These are phyloP conservation scores for Gallirallus australis DNA, from an alignment of 2,797 vertebrate species.

Conservation along the genomic window DNA sequence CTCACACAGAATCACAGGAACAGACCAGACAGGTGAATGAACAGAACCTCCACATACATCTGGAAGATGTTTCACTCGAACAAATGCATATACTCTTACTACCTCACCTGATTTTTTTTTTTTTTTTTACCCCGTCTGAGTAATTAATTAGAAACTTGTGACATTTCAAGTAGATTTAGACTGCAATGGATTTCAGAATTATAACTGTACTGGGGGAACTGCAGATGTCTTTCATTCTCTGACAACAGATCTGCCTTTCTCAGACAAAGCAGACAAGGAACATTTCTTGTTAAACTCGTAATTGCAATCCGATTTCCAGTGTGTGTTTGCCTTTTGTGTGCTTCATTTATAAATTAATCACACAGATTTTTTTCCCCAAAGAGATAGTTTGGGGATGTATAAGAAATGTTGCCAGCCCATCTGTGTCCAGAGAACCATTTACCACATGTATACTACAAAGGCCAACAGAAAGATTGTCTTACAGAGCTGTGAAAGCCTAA, in stretches of 20 bases:
- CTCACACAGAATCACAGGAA: neutral
- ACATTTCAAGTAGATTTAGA: neutral
- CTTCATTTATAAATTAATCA: conserved; percentile 35
- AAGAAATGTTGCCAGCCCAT: neutral
- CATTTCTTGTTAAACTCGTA: neutral
- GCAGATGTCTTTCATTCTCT: neutral
- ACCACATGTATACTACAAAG: neutral
- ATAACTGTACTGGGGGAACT: neutral
- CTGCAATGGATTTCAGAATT: neutral
- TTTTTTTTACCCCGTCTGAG: neutral
- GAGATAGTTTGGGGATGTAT: neutral
- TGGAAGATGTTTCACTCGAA: neutral
- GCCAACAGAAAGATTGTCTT: neutral
- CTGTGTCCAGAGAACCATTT: neutral
- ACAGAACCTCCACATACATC: neutral
- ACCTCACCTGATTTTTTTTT: neutral
- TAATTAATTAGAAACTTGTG: neutral
- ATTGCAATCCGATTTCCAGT: neutral
- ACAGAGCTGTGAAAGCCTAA: neutral
- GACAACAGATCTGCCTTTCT: neutral
- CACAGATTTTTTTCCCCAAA: neutral
- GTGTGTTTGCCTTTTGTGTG: neutral
- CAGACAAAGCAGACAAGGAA: neutral
- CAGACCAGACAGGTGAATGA: neutral
- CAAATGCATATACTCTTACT: neutral